Evolutionary conservation across 2,888 invertebrate species (phyloP).

Genomic region (Sminthurinus aureus): DNA sequence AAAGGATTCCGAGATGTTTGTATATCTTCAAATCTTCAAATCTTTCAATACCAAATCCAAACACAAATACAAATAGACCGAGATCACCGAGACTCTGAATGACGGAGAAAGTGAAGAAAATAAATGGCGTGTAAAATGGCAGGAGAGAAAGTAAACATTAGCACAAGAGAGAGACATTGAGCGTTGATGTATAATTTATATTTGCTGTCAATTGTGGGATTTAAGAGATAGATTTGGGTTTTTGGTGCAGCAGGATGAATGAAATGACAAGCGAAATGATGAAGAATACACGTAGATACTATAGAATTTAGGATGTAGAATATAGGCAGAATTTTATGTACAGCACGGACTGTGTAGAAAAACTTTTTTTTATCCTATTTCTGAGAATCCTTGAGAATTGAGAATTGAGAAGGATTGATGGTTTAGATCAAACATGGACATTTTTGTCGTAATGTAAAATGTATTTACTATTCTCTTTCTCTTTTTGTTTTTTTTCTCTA

Average conservation of each 20-base stretch:
- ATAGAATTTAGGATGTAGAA: no score
- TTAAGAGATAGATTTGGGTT: background rate
- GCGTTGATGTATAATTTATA: background rate
- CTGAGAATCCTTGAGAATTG: background rate
- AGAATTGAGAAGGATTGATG: slow-evolving; percentile 2
- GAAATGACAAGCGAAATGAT: background rate
- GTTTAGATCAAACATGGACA: background rate
- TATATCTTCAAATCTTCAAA: no score
- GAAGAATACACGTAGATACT: background rate
- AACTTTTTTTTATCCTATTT: no score
- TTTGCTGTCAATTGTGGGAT: background rate
- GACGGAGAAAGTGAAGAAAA: background rate
- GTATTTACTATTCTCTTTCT: slow-evolving; percentile 5
- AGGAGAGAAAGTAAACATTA: background rate
- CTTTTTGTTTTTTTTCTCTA: slow-evolving; percentile 42
- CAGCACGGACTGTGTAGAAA: background rate
- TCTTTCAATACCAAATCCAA: no score
- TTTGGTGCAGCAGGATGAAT: background rate
- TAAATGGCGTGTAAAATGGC: background rate
- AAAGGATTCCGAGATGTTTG: no score
- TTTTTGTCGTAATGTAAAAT: slow-evolving; percentile 2
- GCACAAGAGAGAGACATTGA: background rate
- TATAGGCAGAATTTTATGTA: slow-evolving; percentile 1
- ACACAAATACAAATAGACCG: no score
- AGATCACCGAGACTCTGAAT: no score